A percentile compares a stretch with the other conserved stretches of the same genome.
These are phyloP conservation scores for Semaprochilodus insignis DNA, from an alignment of 2,797 vertebrate species.

Conservation along the genomic window DNA sequence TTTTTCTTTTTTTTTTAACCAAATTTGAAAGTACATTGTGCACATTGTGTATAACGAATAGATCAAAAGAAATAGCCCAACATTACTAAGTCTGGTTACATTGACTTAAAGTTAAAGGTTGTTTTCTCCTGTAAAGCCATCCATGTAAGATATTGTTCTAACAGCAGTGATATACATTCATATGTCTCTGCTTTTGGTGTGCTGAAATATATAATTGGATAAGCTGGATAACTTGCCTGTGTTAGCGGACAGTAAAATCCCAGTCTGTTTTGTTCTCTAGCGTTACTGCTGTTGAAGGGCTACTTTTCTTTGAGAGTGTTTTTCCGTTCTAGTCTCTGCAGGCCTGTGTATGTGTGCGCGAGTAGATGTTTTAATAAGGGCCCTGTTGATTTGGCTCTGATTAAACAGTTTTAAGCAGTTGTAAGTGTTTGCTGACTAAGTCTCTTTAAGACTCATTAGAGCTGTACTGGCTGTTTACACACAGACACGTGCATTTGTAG, in stretches of 20 bases:
- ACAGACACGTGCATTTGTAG: not conserved
- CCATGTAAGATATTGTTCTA: too few species aligned
- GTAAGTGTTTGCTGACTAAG: slow-evolving; percentile 14
- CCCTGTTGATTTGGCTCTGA: not conserved
- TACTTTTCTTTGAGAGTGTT: not conserved
- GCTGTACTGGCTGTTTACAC: slow-evolving; percentile 9
- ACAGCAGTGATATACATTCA: too few species aligned
- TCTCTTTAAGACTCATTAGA: slow-evolving; percentile 24
- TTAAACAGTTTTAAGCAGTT: slow-evolving; percentile 5
- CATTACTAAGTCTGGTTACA: too few species aligned
- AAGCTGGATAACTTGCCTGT: not conserved
- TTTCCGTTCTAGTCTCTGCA: not conserved
- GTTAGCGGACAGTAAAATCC: not conserved
- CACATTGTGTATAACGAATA: too few species aligned
- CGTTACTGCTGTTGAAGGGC: not conserved
- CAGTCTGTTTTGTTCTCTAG: not conserved
- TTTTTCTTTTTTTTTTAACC: too few species aligned
- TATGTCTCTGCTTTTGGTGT: too few species aligned
- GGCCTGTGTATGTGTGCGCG: not conserved
- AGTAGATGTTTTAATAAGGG: not conserved
- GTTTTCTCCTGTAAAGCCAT: too few species aligned
- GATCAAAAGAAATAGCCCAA: too few species aligned
- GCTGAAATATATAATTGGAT: not conserved
- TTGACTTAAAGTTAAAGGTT: too few species aligned
- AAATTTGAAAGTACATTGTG: too few species aligned